Percentiles rank a stretch among this genome's conserved stretches.
Evolutionary conservation across 1,140 invertebrate species (phyloP).

Genomic region (Solenopsis invicta): DNA sequence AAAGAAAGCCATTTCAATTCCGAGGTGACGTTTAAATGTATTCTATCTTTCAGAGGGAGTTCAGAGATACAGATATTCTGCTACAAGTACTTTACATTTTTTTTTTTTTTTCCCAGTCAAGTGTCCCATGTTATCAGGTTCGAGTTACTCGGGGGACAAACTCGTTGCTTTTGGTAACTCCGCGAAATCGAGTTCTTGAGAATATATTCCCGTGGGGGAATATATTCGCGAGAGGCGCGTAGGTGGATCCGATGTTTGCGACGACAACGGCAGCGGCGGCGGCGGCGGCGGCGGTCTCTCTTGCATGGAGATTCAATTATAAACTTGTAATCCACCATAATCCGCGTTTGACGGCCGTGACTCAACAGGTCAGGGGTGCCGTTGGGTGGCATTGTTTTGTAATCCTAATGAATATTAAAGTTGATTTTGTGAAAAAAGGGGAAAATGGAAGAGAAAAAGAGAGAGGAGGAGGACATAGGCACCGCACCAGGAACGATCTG

Average conservation of each 20-base stretch:
- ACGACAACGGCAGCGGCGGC: not conserved
- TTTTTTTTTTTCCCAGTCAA: not conserved
- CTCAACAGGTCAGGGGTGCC: slow-evolving; percentile 82
- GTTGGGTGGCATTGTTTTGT: slow-evolving; percentile 83
- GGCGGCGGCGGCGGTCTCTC: slow-evolving; percentile 26
- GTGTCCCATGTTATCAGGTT: not conserved
- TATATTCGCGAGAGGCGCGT: slow-evolving; percentile 17
- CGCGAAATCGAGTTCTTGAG: slow-evolving; percentile 46
- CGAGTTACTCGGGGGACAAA: slow-evolving; percentile 10
- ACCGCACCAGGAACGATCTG: slow-evolving; percentile 20
- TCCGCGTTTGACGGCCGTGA: slow-evolving; percentile 80
- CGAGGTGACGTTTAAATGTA: not conserved
- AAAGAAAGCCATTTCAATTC: not conserved
- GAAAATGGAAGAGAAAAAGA: not conserved
- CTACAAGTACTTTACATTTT: not conserved
- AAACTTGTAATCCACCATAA: slow-evolving; percentile 83
- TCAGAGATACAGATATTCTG: not conserved
- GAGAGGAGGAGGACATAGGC: not conserved
- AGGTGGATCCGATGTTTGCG: slow-evolving; percentile 52
- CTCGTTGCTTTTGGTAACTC: slow-evolving; percentile 31
- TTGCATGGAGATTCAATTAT: slow-evolving; percentile 83
- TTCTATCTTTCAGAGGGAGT: not conserved
- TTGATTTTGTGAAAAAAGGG: slow-evolving; percentile 75
- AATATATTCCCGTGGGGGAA: slow-evolving; percentile 9
- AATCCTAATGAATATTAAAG: slow-evolving; percentile 85